A percentile compares a stretch with the other conserved stretches of the same genome.
Conservation (phyloP, 2,888 invertebrate genomes). For the Dermolepida albohirtum region DNA sequence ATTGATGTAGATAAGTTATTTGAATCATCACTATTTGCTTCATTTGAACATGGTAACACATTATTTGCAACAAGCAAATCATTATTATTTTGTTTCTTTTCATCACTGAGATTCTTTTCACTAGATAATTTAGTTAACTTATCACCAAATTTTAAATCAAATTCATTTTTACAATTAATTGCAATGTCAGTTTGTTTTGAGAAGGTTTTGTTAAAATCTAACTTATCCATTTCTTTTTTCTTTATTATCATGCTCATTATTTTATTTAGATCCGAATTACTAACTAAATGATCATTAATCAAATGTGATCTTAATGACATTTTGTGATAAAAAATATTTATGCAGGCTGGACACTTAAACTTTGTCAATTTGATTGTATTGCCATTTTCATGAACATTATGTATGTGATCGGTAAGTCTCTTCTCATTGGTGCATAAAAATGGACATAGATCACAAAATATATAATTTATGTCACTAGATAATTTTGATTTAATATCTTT, state of each 20-base stretch:
- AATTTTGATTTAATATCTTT: conserved; percentile 41
- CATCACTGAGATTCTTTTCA: conserved; percentile 45
- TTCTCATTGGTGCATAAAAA: conserved; percentile 61
- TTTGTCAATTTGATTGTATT: conserved; percentile 69
- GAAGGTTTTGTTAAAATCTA: conserved; percentile 29
- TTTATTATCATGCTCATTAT: conserved; percentile 66
- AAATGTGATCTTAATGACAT: conserved; percentile 74
- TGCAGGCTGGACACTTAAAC: conserved; percentile 76
- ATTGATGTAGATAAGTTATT: not conserved
- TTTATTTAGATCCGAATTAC: conserved; percentile 70
- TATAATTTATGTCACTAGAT: conserved; percentile 60
- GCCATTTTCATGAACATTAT: conserved; percentile 66
- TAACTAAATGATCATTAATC: conserved; percentile 77
- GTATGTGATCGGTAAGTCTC: conserved; percentile 61
- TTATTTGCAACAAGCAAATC: conserved; percentile 14
- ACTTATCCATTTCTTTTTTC: conserved; percentile 36
- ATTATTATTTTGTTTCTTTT: conserved; percentile 33
- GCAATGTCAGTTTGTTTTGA: conserved; percentile 28
- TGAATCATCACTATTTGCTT: conserved; percentile 5
- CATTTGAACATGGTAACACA: conserved; percentile 22
- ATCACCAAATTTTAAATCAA: conserved; percentile 47
- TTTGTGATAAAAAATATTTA: conserved; percentile 73
- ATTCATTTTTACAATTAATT: conserved; percentile 51
- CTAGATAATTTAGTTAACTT: conserved; percentile 33
- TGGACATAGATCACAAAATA: conserved; percentile 62